Evolutionary conservation across 2,888 invertebrate species (phyloP).

Genomic region (Lysandra coridon): DNA sequence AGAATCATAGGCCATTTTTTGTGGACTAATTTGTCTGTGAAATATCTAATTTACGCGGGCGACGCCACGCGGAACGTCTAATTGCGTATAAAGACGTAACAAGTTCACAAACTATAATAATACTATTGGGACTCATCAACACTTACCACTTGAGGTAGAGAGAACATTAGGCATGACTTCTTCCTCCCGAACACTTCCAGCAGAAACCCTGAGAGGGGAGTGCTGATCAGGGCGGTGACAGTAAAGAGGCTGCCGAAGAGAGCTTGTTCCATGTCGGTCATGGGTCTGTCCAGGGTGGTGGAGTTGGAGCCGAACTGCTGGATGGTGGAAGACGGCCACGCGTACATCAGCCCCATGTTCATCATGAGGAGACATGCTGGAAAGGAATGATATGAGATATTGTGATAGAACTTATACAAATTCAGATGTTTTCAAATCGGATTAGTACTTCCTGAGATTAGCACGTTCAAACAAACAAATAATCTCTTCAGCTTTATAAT

Average conservation of each 20-base stretch:
- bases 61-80: too few relatives aligned
- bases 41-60: too few relatives aligned
- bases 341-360: slow-evolving; percentile 54
- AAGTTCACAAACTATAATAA: too few relatives aligned
- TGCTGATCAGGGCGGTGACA: slow-evolving; percentile 48
- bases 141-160: slow-evolving; percentile 41
- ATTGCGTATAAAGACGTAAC: too few relatives aligned
- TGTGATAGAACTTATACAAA: too few relatives aligned
- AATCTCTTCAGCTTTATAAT: too few relatives aligned
- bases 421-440: too few relatives aligned
- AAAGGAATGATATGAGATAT: slow-evolving; percentile 36
- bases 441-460: too few relatives aligned
- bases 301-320: slow-evolving; percentile 53
- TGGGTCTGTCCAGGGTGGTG: slow-evolving; percentile 49
- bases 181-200: slow-evolving; percentile 54
- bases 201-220: slow-evolving; percentile 48
- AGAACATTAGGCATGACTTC: slow-evolving; percentile 44
- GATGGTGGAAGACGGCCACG: slow-evolving; percentile 63
- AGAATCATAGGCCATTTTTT: too few relatives aligned
- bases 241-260: slow-evolving; percentile 52
- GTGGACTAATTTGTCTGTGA: too few relatives aligned
- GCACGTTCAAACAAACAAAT: too few relatives aligned
- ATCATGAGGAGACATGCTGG: slow-evolving; percentile 56
- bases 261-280: slow-evolving; percentile 50
- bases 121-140: background rate